Base-by-base conservation (phyloP, 2,888 invertebrate genomes). In the Andricus quercusramuli region DNA sequence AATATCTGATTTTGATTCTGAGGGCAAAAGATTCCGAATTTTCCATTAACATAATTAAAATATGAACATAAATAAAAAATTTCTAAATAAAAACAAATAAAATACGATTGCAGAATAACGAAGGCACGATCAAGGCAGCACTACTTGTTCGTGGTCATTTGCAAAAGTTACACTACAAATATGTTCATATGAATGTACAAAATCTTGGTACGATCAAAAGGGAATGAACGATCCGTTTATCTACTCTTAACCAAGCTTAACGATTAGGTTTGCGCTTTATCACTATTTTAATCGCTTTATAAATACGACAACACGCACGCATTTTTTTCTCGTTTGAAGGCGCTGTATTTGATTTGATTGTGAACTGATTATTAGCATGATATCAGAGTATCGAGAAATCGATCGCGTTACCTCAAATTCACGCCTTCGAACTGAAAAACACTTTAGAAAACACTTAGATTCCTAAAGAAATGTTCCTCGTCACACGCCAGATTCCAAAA, bases 141-240 rank as follows among this genome's bases (percentile, higher is more conserved):
- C 47, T 68, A 68, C 25, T 47, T 68, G 47, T 74, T 74, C 20
- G 74, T 74, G 74, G 74, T 74, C 74, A 32, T 51, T 74, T 70
- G 51, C 29, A 74, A 74, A 74, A 74, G 51, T 74, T 74, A 56
- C 51, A 74, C 74, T 74, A 74, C 32, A 59, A 74, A 59, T 74
- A 74, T 74, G 56, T 74, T 74, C 86, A 89, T 92, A 92, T 90
- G 92, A 92, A 92, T 92, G 92, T 92, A 92, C 92, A 92, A 92
- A 92, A 92, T 90, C 88, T 91, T 88, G 86, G 90, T 90, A 90
- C 86, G 88, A 86, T 90, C 90, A 89, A 89, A 88, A 85, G 86
- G 86, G 87, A 87, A 88, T 88, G 88, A 87, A 87, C 86, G 87
- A 86, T 86, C 86, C 85, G 86, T 86, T 86, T 82, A 81, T 86